A percentile compares a stretch with the other conserved stretches of the same genome.
Conservation (phyloP, 1,140 invertebrate species). For the Drosophila rufa region DNA sequence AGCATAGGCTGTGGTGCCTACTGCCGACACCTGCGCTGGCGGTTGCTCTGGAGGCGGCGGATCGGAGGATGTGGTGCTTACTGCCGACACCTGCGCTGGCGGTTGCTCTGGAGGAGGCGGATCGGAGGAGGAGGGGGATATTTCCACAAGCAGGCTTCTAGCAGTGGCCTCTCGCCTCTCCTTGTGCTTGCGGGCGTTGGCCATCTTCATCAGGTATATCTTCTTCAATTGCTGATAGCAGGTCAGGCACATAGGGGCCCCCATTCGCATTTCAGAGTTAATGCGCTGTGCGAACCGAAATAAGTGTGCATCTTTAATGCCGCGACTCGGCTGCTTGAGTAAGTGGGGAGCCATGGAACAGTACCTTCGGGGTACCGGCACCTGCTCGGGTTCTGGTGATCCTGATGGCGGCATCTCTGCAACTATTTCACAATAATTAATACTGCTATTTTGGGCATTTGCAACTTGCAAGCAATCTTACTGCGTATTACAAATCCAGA, state of each 20-base stretch:
- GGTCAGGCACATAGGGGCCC: fast-evolving
- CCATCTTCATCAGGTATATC: slow-evolving; percentile 31
- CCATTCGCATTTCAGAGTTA: not conserved
- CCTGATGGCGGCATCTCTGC: not conserved
- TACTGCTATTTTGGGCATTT: not conserved
- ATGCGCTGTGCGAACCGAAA: not conserved
- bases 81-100: too few relatives aligned
- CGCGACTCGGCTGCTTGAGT: not conserved
- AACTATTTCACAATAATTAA: too few relatives aligned
- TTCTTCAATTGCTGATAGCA: not conserved
- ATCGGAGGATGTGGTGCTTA: too few relatives aligned
- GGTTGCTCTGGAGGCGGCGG: too few relatives aligned
- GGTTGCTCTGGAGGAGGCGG: not conserved
- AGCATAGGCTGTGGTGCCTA: not conserved
- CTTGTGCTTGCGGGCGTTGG: not conserved
- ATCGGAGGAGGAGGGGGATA: not conserved
- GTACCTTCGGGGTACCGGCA: too few relatives aligned
- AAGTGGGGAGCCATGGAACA: not conserved
- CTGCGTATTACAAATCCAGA: too few relatives aligned
- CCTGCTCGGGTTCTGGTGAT: not conserved
- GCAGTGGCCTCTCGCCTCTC: not conserved
- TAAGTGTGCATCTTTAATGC: not conserved
- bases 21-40: too few relatives aligned
- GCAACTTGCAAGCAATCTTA: too few relatives aligned
- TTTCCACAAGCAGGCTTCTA: slow-evolving; percentile 22